Evolutionary conservation across 1,140 invertebrate species (phyloP), one percentile per base, ranked within the genome.

Genomic region (Trichonephila clavipes): DNA sequence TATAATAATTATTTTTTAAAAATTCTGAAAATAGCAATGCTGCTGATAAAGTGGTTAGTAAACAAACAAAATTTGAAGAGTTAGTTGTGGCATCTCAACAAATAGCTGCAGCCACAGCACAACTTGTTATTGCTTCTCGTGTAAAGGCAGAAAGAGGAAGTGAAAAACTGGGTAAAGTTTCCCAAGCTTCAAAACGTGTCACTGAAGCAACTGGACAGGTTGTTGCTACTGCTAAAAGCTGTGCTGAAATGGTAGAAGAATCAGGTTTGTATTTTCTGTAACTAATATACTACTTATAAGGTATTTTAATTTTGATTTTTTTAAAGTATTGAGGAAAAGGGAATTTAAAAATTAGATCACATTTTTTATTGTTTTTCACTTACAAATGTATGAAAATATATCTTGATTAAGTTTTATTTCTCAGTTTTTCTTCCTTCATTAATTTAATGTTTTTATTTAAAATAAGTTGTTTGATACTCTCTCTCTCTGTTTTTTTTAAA

Each of bases 1-100:
- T 51, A 12, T 51, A 51, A 51, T 51, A 10, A 10, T 51, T 10
- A 10, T 51, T 51, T 51, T 51, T 51, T 10, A 10, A 10, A 51
- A 51, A 51, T 51, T 5, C 10, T 51, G 51, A 12, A 51, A 5
- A 51, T 5, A 99, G 98, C 82, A 97, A 98, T 95, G 98, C 98
- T 28, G 99, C 99, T 24, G 99, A 99, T 96, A 98, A 98, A 96
- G 98, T 99, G 19, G 98, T 99, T 40, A 97, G 96, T 86, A 98
- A 97, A 28, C 97, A 97, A 94, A 98, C 98, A 1, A 99, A 99
- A 95, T 97, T 99, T 95, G 98, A 99, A 95, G 97, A 98, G 95
- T 96, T 99, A 34, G 98, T 99, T 91, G 99, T 99, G 7, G 99
- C 99, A 44, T 99, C 99, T 28, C 98, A 99, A 96, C 98, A 99